Percentiles rank a stretch among this genome's conserved stretches.
Conservation (phyloP, 2,888 invertebrate species). For the Zele albiditarsus region DNA sequence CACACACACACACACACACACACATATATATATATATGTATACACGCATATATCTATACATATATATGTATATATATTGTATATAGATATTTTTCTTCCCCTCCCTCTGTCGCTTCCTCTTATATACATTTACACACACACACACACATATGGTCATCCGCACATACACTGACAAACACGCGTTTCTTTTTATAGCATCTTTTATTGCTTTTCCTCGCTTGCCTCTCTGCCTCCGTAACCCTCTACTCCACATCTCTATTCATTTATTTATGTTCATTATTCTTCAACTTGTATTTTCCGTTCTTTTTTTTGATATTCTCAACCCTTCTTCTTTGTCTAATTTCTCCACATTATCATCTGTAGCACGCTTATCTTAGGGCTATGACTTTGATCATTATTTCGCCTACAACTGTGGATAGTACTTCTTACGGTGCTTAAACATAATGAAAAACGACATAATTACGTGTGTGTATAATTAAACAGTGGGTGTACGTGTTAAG, state of each 20-base stretch:
- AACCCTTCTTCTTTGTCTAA: too few species aligned
- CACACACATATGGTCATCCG: too few species aligned
- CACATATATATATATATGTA: not conserved
- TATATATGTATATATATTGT: too few species aligned
- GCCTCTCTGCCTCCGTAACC: conserved; percentile 16
- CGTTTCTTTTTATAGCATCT: not conserved
- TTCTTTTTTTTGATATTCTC: too few species aligned
- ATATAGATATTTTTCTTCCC: too few species aligned
- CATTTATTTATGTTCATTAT: not conserved
- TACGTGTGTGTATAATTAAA: not conserved
- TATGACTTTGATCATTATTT: not conserved
- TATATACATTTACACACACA: too few species aligned
- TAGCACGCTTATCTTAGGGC: too few species aligned
- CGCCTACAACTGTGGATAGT: not conserved
- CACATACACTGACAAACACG: not conserved
- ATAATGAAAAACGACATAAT: not conserved
- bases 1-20: not conserved
- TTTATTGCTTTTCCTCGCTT: not conserved
- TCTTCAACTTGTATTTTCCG: not conserved
- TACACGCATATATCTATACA: too few species aligned
- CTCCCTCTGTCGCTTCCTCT: too few species aligned
- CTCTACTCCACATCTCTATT: not conserved
- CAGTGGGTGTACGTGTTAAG: not conserved
- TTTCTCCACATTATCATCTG: too few species aligned
- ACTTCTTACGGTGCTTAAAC: not conserved